A percentile compares a stretch with the other conserved stretches of the same genome.
Evolutionary conservation across 1,140 invertebrate species (phyloP).

Genomic region (Pentalonia nigronervosa): DNA sequence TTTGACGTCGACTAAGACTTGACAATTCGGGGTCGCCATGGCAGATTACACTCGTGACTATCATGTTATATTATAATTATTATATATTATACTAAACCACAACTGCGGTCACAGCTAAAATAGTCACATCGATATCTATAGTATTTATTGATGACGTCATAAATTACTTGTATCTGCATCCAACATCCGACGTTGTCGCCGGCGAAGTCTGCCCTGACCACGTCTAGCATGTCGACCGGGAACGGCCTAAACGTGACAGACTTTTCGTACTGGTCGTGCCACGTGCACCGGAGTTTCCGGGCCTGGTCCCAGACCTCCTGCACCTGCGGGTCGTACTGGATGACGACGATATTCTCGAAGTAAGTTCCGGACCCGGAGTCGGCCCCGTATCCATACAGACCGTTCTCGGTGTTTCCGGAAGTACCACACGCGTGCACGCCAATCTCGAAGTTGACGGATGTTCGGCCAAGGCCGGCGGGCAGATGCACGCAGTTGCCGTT

Average conservation of each 20-base stretch:
- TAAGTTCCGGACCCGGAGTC: conserved; percentile 89
- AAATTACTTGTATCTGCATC: conserved; percentile 82
- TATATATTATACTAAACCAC: too few relatives aligned
- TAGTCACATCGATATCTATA: not conserved
- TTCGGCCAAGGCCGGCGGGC: conserved; percentile 83
- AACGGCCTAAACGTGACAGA: conserved; percentile 93
- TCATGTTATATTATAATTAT: too few relatives aligned
- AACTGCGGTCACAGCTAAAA: not conserved
- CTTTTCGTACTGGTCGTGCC: conserved; percentile 96
- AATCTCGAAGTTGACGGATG: conserved; percentile 89
- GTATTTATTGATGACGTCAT: not conserved
- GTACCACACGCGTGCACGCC: conserved; percentile 90
- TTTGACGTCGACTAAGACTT: not conserved
- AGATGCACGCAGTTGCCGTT: conserved; percentile 91
- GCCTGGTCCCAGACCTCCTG: conserved; percentile 97
- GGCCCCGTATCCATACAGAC: conserved; percentile 81
- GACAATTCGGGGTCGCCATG: not conserved
- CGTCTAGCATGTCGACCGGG: conserved; percentile 94
- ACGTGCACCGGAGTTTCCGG: conserved; percentile 88
- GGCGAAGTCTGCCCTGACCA: conserved; percentile 90
- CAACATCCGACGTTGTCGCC: conserved; percentile 95
- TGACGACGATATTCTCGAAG: conserved; percentile 93
- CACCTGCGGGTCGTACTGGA: conserved; percentile 93
- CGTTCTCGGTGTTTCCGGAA: conserved; percentile 87
- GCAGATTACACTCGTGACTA: not conserved